Evolutionary conservation across 2,113 vertebrate species (phyloP), one percentile per base, ranked within the genome.

Genomic region (Microcebus murinus): DNA sequence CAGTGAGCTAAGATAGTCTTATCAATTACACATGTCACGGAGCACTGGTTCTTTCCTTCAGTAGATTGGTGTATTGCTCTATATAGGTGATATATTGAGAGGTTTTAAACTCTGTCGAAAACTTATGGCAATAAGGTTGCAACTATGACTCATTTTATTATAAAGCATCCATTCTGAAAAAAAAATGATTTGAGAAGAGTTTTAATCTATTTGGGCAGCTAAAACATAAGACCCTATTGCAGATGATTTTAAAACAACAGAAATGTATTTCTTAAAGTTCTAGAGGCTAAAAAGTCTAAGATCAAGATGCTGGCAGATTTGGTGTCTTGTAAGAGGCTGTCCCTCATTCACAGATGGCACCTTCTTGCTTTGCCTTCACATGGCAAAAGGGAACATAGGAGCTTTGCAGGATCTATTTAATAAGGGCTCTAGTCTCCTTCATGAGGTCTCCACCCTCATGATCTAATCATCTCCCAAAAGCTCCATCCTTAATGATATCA

Each of bases 31-130:
- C 21, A 39, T 93, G 70, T 61, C 61, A 42, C 9, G 1, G 2
- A 48, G 3, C 4, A 21, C 74, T 83, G 61, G 6, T 29, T 79
- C 36, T 85, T 74, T 52, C 48, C 27, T 80, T 61, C 23, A 73
- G 7, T 57, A 52, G 36, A n/a, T 25, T 87, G 17, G 39, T 86
- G 3, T 27, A n/a, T 74, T 81, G 8, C 52, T 45, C 42, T 90
- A n/a, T 48, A 50, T 4, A 65, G 59, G 2, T 92, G 71, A 85
- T 57, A 59, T n/a, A 90, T 39, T 92, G 42, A 65, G 55, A 95
- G 61, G 48, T 81, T 65, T 88, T 67, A 55, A 90, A 31, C 27
- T 80, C 73, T 48, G 5, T 82, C n/a, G 39, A 88, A 95, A 95
- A 34, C 1, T 21, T 36, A 52, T 45, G 52, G 4, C 76, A 61